Conservation (phyloP, 1,140 invertebrate species). For the Chrysomallon squamiferum region DNA sequence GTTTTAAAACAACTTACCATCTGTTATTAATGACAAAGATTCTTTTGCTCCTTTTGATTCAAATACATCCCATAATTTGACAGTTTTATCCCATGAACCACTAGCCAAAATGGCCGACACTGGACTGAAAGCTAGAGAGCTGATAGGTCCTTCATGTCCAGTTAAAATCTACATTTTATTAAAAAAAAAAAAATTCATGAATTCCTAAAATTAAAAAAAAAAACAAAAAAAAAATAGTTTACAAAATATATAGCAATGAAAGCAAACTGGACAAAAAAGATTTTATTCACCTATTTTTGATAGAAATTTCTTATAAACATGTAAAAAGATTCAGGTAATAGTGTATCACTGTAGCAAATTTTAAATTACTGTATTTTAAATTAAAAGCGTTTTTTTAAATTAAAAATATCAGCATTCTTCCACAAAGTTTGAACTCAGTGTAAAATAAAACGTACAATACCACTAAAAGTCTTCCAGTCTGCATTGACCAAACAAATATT, state of each 20-base stretch:
- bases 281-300: too few relatives aligned
- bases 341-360: too few relatives aligned
- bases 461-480: conserved; percentile 88
- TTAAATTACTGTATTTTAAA: too few relatives aligned
- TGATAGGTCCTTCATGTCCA: conserved; percentile 92
- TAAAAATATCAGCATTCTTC: too few relatives aligned
- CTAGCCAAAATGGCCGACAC: conserved; percentile 78
- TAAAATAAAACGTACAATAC: too few relatives aligned
- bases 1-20: conserved; percentile 69
- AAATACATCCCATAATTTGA: conserved; percentile 90
- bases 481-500: conserved; percentile 94
- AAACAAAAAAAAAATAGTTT: too few relatives aligned
- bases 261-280: background rate
- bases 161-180: conserved; percentile 72
- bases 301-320: too few relatives aligned
- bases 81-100: conserved; percentile 92
- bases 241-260: background rate
- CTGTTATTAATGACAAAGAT: conserved; percentile 78
- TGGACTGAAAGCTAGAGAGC: conserved; percentile 82
- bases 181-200: background rate
- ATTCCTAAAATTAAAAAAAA: background rate
- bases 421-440: too few relatives aligned
- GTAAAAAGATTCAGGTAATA: too few relatives aligned
- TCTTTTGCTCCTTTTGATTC: conserved; percentile 84
- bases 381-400: too few relatives aligned